Evolutionary conservation across 2,888 invertebrate genomes (phyloP).

Genomic region (Sminthurides aquaticus): DNA sequence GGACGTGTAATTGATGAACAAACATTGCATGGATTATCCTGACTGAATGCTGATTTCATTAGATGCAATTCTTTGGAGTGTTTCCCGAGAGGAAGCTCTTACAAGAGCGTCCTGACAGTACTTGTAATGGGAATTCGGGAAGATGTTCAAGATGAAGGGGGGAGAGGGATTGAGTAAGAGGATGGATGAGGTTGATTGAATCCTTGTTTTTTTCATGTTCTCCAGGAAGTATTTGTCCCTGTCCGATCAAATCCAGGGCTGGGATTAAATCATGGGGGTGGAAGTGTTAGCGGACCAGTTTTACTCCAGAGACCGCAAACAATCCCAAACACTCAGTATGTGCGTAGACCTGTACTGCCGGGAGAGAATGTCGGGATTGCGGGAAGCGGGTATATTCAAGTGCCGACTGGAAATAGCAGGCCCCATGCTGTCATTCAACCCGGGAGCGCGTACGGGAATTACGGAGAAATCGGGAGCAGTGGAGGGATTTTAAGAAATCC

Average conservation of each 20-base stretch:
- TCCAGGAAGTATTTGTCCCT: constrained; percentile 3
- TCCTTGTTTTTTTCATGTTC: neutral
- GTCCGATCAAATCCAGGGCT: neutral
- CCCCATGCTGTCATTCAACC: neutral
- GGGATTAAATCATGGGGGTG: neutral
- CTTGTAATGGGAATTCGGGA: neutral
- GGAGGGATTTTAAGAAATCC: constrained; percentile 21
- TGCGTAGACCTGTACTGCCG: neutral
- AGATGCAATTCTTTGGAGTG: neutral
- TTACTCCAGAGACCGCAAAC: neutral
- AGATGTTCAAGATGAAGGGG: neutral
- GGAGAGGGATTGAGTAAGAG: neutral
- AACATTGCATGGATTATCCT: neutral
- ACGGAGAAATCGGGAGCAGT: neutral
- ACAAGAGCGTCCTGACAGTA: neutral
- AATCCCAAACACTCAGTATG: neutral
- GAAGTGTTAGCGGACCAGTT: neutral
- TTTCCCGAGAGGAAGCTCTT: neutral
- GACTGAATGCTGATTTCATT: neutral
- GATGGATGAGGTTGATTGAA: neutral
- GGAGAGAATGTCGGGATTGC: neutral
- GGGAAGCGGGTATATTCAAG: neutral
- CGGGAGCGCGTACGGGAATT: neutral
- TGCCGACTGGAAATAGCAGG: neutral
- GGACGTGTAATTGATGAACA: neutral